phyloP scores from a whole-genome alignment of 2,888 invertebrate genomes.

The Lamproptera curius region DNA sequence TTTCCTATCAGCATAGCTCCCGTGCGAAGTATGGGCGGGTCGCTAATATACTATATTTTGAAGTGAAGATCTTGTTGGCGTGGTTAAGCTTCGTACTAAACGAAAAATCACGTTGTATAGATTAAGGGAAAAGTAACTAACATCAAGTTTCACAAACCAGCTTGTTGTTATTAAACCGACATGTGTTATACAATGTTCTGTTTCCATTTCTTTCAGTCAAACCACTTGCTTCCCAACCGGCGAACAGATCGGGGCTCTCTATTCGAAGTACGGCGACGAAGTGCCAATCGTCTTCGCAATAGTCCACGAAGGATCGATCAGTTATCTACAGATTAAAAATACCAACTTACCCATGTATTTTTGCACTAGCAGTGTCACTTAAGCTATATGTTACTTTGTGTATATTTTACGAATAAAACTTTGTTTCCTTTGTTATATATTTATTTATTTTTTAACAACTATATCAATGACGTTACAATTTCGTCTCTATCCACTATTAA shows the following conservation, averaged over 20 bases:
- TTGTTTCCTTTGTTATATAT: neutral
- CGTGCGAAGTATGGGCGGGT: no score
- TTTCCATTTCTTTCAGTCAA: conserved; percentile 66
- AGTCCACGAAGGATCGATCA: conserved; percentile 57
- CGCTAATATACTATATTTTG: no score
- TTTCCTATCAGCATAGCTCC: no score
- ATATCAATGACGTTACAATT: neutral
- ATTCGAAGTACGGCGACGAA: conserved; percentile 46
- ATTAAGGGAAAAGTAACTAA: no score
- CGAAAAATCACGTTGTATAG: no score
- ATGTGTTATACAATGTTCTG: no score
- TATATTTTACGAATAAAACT: conserved; percentile 7
- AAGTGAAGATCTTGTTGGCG: no score
- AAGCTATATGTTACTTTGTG: conserved; percentile 22
- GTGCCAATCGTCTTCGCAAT: conserved; percentile 62
- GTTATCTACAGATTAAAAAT: conserved; percentile 62
- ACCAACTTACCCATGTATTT: conserved; percentile 51
- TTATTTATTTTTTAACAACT: conserved; percentile 10
- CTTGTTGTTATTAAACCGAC: no score
- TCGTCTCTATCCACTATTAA: conserved; percentile 17
- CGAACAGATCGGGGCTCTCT: conserved; percentile 43
- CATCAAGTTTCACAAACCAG: no score
- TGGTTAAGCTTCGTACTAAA: no score
- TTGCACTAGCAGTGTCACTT: conserved; percentile 32
- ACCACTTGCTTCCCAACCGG: conserved; percentile 43